Conservation (phyloP, 2,888 invertebrate species). For the Diaphora mendica region DNA sequence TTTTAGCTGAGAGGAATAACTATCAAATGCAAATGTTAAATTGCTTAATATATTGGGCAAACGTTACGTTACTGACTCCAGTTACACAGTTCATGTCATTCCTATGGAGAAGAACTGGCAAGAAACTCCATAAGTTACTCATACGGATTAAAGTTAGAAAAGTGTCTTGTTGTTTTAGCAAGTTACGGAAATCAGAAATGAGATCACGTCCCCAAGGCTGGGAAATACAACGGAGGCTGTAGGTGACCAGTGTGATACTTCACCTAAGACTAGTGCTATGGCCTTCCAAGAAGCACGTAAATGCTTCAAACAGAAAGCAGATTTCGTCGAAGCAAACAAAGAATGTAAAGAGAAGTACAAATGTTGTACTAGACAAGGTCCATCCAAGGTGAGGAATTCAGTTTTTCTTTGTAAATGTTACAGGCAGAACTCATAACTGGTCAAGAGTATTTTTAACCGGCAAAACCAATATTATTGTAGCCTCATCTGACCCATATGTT, state of each 20-base stretch:
- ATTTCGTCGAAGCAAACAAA: conserved; percentile 6
- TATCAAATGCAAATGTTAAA: too few species aligned
- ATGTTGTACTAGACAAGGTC: conserved; percentile 12
- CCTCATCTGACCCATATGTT: too few species aligned
- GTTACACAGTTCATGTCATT: too few species aligned
- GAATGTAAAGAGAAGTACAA: conserved; percentile 25
- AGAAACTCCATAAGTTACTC: too few species aligned
- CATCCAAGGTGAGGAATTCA: conserved; percentile 7
- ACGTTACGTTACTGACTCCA: too few species aligned
- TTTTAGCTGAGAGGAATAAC: too few species aligned
- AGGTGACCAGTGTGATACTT: conserved; percentile 38
- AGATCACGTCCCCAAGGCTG: conserved; percentile 17
- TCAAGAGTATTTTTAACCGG: too few species aligned
- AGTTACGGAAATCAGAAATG: conserved; percentile 47
- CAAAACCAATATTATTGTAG: too few species aligned
- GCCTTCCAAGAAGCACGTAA: conserved; percentile 19
- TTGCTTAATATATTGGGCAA: too few species aligned
- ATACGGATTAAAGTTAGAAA: background rate
- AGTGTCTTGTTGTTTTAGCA: conserved; percentile 24
- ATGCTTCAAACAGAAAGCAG: conserved; percentile 2
- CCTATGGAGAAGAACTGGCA: too few species aligned
- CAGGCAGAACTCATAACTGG: too few species aligned
- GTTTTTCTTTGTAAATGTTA: background rate
- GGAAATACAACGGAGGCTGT: conserved; percentile 39
- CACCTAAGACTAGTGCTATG: conserved; percentile 41